These are phyloP conservation scores for Ceyx cyanopectus DNA, from an alignment of 2,113 vertebrate genomes.

Conservation along the genomic window DNA sequence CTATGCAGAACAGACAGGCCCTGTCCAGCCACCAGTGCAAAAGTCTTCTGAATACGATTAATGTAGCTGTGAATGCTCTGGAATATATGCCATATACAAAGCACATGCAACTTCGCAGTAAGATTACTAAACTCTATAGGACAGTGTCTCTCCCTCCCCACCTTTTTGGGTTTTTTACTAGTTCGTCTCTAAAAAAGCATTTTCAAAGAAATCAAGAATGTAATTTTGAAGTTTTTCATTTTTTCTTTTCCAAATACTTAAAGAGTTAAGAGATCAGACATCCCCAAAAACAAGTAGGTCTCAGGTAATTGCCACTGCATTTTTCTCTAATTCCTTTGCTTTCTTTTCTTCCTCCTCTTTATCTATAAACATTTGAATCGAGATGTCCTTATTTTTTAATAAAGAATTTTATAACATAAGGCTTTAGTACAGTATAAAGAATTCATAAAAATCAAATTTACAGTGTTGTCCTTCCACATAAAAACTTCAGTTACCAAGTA, in stretches of 20 bases:
- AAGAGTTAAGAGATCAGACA: background rate
- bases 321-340: constrained; percentile 70
- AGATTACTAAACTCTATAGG: background rate
- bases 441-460: constrained; percentile 68
- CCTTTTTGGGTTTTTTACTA: background rate
- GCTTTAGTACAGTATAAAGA: constrained; percentile 66
- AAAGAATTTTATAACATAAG: background rate
- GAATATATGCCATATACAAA: background rate
- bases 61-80: background rate
- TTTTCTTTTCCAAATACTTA: background rate
- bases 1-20: background rate
- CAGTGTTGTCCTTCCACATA: constrained; percentile 44
- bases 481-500: background rate
- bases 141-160: fast-evolving
- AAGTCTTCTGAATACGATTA: background rate
- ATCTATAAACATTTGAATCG: constrained; percentile 65
- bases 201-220: background rate
- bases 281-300: constrained; percentile 46
- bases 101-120: background rate
- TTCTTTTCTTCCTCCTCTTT: constrained; percentile 75
- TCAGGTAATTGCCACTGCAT: constrained; percentile 53
- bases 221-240: background rate
- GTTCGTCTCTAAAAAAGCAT: background rate
- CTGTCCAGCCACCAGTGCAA: background rate
- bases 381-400: constrained; percentile 65